phyloP scores from a whole-genome alignment of 2,797 vertebrate species.

The Taenioides sp. region DNA sequence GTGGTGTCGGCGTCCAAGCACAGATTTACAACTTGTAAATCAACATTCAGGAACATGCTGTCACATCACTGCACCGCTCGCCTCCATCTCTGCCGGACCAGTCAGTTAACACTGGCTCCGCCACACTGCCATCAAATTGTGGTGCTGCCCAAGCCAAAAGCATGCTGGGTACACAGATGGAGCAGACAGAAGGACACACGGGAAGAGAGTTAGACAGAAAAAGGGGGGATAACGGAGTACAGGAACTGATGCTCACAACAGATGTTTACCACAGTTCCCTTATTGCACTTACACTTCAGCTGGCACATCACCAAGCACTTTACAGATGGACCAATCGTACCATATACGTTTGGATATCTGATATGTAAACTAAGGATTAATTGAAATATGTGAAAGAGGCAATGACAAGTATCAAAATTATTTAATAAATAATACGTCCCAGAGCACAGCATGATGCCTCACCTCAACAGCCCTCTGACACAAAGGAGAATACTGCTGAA shows the following conservation, averaged over 20 bases:
- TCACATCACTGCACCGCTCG: slow-evolving; percentile 43
- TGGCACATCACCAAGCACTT: slow-evolving; percentile 65
- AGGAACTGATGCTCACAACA: slow-evolving; percentile 69
- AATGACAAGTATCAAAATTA: slow-evolving; percentile 13
- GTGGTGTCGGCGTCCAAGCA: slow-evolving; percentile 69
- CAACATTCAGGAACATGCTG: slow-evolving; percentile 58
- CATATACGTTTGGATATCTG: slow-evolving; percentile 44
- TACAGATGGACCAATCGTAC: slow-evolving; percentile 56
- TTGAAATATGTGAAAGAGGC: slow-evolving; percentile 13
- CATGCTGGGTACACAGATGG: slow-evolving; percentile 78
- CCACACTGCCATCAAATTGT: slow-evolving; percentile 54
- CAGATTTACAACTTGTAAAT: slow-evolving; percentile 66
- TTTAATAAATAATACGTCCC: not conserved
- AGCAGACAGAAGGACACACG: slow-evolving; percentile 71
- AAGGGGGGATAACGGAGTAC: slow-evolving; percentile 38
- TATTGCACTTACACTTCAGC: slow-evolving; percentile 64
- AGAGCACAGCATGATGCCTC: not conserved
- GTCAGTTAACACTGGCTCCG: slow-evolving; percentile 69
- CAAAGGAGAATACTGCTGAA: not conserved
- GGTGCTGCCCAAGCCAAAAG: slow-evolving; percentile 56
- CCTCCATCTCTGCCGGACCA: slow-evolving; percentile 63
- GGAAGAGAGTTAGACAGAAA: slow-evolving; percentile 39
- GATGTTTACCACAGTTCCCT: slow-evolving; percentile 74
- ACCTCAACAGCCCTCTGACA: not conserved
- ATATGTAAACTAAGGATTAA: slow-evolving; percentile 46